These are phyloP conservation scores for Eulemur mongoz DNA, from an alignment of 2,797 vertebrate species.

Conservation along the genomic window DNA sequence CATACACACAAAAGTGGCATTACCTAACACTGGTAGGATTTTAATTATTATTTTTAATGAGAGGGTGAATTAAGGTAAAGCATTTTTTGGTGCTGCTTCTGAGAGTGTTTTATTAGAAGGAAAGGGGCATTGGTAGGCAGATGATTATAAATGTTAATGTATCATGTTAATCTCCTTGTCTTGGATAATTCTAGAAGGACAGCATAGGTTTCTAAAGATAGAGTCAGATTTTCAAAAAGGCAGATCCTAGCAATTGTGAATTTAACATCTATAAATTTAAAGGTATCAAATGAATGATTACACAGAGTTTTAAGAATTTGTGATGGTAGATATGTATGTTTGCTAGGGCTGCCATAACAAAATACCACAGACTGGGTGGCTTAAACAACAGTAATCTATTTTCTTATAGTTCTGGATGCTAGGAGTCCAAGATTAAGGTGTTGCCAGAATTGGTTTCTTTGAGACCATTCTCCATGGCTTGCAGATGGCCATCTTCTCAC, in stretches of 20 bases:
- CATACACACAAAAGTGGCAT: background rate
- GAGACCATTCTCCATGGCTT: background rate
- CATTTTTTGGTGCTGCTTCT: background rate
- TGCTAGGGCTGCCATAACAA: background rate
- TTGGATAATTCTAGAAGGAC: background rate
- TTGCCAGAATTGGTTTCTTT: background rate
- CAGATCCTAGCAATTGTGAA: background rate
- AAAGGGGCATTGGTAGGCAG: background rate
- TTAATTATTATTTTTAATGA: constrained; percentile 46
- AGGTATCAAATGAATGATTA: background rate
- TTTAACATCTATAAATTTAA: background rate
- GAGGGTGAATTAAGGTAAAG: background rate
- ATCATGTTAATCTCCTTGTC: background rate
- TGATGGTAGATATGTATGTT: background rate
- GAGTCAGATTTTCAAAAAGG: background rate
- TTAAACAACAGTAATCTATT: background rate
- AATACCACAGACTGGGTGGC: background rate
- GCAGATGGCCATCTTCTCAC: background rate
- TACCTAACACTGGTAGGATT: background rate
- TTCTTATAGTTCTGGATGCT: background rate
- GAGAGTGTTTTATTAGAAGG: background rate
- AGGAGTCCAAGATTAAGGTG: background rate
- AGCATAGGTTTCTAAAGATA: background rate
- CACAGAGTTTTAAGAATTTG: background rate
- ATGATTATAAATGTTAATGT: background rate